Evolutionary conservation across 2,888 invertebrate genomes (phyloP).

Genomic region (Vanessa cardui): DNA sequence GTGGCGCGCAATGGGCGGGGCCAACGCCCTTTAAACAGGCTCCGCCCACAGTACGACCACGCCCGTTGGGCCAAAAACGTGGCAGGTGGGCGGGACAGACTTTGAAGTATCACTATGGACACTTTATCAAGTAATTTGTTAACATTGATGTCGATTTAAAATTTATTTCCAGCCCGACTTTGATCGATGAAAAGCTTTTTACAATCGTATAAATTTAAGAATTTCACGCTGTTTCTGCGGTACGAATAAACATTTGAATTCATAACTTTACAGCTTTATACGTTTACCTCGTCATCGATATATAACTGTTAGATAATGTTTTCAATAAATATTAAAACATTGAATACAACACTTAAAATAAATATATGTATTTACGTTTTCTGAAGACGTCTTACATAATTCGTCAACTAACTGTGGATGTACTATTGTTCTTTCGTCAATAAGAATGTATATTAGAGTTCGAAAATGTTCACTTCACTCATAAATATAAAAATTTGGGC

Average conservation of each 20-base stretch:
- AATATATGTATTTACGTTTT: too few species aligned
- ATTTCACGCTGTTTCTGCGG: background rate
- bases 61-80: conserved; percentile 66
- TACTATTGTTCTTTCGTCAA: too few species aligned
- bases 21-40: conserved; percentile 47
- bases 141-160: conserved; percentile 71
- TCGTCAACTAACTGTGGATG: too few species aligned
- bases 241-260: background rate
- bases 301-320: background rate
- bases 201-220: conserved; percentile 19
- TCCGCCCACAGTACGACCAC: conserved; percentile 61
- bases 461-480: too few species aligned
- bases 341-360: too few species aligned
- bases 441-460: too few species aligned
- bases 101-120: conserved; percentile 78
- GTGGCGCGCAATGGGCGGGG: conserved; percentile 66
- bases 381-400: too few species aligned
- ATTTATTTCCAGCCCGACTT: conserved; percentile 56
- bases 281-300: too few species aligned
- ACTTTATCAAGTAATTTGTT: conserved; percentile 82
- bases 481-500: too few species aligned
- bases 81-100: conserved; percentile 72
- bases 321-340: background rate
- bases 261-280: background rate
- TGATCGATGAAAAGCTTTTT: conserved; percentile 28